Conservation (phyloP, 2,797 vertebrate species). For the Microctenopoma lineatum region DNA sequence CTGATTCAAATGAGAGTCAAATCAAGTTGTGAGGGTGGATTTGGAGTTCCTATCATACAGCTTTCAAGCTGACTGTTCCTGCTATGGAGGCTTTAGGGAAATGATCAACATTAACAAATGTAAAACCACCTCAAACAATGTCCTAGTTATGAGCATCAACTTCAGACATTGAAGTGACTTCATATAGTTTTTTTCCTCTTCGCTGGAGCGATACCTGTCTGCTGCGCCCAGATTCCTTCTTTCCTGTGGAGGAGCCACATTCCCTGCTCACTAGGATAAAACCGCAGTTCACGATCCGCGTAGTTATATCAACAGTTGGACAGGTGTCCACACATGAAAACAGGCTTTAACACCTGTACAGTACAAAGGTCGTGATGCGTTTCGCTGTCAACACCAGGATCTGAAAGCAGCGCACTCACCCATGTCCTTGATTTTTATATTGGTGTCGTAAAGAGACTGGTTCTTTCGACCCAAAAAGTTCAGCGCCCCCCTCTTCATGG, state of each 20-base stretch:
- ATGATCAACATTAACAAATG: no score
- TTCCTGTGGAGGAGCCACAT: background rate
- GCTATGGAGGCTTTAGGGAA: no score
- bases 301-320: background rate
- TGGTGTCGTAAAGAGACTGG: slow-evolving; percentile 80
- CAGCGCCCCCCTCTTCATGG: slow-evolving; percentile 79
- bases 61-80: background rate
- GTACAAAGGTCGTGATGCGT: slow-evolving; percentile 57
- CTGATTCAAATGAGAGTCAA: slow-evolving; percentile 67
- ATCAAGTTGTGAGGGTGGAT: background rate
- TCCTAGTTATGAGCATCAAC: no score
- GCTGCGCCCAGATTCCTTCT: background rate
- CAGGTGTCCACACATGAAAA: background rate
- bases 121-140: no score
- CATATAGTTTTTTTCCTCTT: background rate
- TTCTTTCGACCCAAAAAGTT: slow-evolving; percentile 79
- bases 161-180: no score
- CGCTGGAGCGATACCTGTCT: background rate
- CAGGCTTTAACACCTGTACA: background rate
- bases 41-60: background rate
- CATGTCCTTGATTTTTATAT: slow-evolving; percentile 73
- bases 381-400: no score
- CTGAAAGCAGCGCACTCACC: slow-evolving; percentile 72
- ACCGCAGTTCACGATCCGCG: no score
- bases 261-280: background rate